Evolutionary conservation across 2,797 vertebrate genomes (phyloP).

Genomic region (Naso thynnoides): DNA sequence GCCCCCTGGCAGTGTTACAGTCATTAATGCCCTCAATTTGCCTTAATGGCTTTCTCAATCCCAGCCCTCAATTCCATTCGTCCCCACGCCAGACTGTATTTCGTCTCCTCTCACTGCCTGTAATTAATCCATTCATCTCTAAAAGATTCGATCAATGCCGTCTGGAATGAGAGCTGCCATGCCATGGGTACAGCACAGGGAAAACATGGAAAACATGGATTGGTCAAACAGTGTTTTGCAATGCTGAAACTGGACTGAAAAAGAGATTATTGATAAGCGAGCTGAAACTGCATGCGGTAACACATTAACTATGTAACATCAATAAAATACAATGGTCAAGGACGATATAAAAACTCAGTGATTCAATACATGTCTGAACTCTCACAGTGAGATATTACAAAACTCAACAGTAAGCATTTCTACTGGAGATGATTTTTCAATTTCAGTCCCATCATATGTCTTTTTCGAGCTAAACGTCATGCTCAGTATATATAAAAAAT

Average conservation of each 20-base stretch:
- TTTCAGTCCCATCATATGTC: conserved; percentile 69
- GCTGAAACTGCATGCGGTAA: conserved; percentile 34
- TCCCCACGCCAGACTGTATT: conserved; percentile 77
- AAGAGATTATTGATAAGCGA: conserved; percentile 47
- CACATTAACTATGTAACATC: conserved; percentile 41
- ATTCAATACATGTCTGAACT: conserved; percentile 45
- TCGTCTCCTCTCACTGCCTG: conserved; percentile 78
- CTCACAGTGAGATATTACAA: conserved; percentile 58
- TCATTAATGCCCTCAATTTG: conserved; percentile 89
- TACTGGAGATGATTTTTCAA: conserved; percentile 60
- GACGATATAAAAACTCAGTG: conserved; percentile 37
- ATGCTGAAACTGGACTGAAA: conserved; percentile 29
- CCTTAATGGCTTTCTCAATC: conserved; percentile 86
- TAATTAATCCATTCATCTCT: conserved; percentile 90
- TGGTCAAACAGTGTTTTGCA: conserved; percentile 28
- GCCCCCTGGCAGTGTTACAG: conserved; percentile 80
- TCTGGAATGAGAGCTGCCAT: conserved; percentile 70
- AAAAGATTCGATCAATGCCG: conserved; percentile 84
- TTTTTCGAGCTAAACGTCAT: conserved; percentile 70
- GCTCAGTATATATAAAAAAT: conserved; percentile 69
- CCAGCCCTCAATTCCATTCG: conserved; percentile 72
- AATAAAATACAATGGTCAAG: conserved; percentile 35
- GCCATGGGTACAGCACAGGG: conserved; percentile 55
- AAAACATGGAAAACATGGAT: conserved; percentile 43
- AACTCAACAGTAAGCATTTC: conserved; percentile 56